Percentiles rank a stretch among this genome's conserved stretches.
phyloP scores from a whole-genome alignment of 2,113 vertebrate genomes.

The Theristicus caerulescens region DNA sequence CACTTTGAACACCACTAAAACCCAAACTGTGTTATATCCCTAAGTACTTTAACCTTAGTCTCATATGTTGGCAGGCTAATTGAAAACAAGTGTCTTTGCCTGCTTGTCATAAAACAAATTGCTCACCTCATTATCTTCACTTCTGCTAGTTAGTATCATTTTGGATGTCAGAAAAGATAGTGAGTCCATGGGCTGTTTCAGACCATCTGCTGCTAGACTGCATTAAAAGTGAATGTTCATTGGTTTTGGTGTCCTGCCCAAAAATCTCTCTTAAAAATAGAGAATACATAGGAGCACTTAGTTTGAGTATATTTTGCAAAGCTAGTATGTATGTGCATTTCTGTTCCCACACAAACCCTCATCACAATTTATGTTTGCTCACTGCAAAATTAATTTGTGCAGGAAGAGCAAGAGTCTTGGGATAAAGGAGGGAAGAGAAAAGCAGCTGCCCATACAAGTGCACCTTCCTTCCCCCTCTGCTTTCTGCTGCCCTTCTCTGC shows the following conservation, averaged over 20 bases:
- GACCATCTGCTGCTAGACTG: neutral
- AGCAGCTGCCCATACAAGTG: neutral
- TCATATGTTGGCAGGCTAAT: neutral
- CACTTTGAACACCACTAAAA: neutral
- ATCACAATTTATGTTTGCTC: neutral
- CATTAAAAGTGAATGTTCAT: neutral
- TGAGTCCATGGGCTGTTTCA: neutral
- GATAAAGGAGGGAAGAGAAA: neutral
- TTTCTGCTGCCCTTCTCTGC: neutral
- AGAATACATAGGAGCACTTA: neutral
- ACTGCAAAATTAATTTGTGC: neutral
- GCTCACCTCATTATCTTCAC: neutral
- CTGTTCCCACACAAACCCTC: neutral
- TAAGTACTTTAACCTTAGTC: neutral
- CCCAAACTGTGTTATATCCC: neutral
- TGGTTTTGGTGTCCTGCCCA: neutral
- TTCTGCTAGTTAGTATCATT: neutral
- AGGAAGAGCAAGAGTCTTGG: neutral
- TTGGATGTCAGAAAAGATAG: neutral
- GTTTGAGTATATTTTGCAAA: neutral
- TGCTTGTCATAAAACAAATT: neutral
- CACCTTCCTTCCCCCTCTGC: neutral
- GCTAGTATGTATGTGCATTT: neutral
- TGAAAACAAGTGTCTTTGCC: neutral
- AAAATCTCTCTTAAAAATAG: neutral